Percentiles rank a stretch among this genome's conserved stretches.
Conservation (phyloP, 2,113 vertebrate genomes). For the Saimiri boliviensis region DNA sequence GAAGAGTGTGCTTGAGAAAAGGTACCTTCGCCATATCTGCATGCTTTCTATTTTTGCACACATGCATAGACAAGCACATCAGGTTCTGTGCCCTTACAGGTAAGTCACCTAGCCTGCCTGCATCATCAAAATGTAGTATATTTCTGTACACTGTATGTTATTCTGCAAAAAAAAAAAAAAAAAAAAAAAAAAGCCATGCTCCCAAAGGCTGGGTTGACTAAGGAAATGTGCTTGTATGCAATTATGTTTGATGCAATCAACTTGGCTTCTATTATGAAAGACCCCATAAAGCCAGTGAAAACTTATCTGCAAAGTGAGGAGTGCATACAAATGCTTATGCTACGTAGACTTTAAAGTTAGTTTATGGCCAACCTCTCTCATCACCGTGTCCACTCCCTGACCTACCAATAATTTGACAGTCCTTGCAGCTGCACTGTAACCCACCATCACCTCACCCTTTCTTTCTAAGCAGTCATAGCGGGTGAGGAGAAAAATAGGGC, state of each 20-base stretch:
- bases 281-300: neutral
- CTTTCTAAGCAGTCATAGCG: constrained; percentile 32
- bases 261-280: neutral
- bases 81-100: neutral
- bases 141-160: neutral
- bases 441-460: neutral
- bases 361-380: neutral
- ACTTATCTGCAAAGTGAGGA: neutral
- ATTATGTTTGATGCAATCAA: neutral
- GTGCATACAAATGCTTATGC: neutral
- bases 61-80: neutral
- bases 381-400: neutral
- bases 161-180: neutral
- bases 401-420: neutral
- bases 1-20: neutral
- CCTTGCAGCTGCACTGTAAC: neutral
- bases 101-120: neutral
- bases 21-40: neutral
- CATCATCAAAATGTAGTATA: neutral
- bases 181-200: neutral
- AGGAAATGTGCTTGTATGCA: neutral
- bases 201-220: neutral
- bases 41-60: neutral
- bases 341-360: neutral
- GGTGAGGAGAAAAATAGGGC: constrained; percentile 54